Evolutionary conservation across 2,888 invertebrate genomes (phyloP), one percentile per base, ranked within the genome.

Genomic region (Cryptocephalus primarius): DNA sequence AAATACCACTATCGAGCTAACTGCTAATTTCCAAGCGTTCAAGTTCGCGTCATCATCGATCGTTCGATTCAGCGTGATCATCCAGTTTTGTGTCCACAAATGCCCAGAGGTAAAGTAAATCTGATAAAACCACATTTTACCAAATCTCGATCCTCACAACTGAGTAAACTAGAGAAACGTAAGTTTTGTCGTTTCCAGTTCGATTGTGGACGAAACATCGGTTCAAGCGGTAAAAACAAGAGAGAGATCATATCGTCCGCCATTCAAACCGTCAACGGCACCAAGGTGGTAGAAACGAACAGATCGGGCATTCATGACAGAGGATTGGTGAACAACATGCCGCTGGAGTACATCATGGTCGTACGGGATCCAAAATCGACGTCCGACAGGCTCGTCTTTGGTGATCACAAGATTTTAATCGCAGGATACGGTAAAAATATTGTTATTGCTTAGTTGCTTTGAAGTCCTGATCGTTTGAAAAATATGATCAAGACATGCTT

Each of bases 31-130:
- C 66, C 83, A 85, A 61, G 91, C 90, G 0, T 92, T 92, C 68
- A 86, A 90, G 53, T 92, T 92, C 69, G 83, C 88, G 0, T 81
- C 84, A 9, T 87, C 89, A n/a, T 81, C 85, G 32, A 76, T 87
- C 8, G 86, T 91, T 0, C 76, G 84, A 51, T 91, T 92, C 63
- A 83, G 85, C 57, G 81, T 89, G 1, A 82, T 86, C 68, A 83
- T 91, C 9, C 82, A 85, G 52, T 89, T 88, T 66, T 92, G 91
- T 62, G 72, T 79, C n/a, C 71, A 74, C 1, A 74, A 74, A 50
- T 91, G 91, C 62, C 72, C 75, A 13, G 75, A 77, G 59, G 83
- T 85, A 63, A 70, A 68, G 58, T 2, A 6, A 36, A 36, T n/a
- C n/a, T n/a, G n/a, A n/a, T n/a, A n/a, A n/a, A n/a, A n/a, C n/a